Conservation (phyloP, 2,797 vertebrate species). For the Macrochelys suwanniensis region DNA sequence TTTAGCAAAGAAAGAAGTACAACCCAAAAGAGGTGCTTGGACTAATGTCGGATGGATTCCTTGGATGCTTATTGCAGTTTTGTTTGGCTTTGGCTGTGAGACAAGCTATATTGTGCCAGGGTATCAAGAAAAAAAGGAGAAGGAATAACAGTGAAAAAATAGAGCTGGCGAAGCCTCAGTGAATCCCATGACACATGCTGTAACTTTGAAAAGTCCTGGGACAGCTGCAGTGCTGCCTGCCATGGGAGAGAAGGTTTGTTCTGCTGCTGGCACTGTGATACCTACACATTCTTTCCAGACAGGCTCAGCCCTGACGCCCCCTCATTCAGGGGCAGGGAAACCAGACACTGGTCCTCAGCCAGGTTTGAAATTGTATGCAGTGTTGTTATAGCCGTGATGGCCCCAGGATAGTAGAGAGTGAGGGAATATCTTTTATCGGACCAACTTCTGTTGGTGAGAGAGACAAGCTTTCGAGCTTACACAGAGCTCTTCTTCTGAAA, state of each 20-base stretch:
- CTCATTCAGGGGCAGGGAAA: neutral
- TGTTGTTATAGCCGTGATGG: too few species aligned
- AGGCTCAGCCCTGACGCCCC: conserved; percentile 8
- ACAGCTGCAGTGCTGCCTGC: neutral
- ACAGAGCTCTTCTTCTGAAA: too few species aligned
- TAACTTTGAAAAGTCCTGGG: conserved; percentile 24
- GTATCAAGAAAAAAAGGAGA: conserved; percentile 42
- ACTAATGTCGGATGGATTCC: conserved; percentile 19
- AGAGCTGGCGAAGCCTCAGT: conserved; percentile 5
- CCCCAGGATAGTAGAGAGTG: neutral
- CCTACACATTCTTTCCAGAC: conserved; percentile 5
- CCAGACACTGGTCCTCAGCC: conserved; percentile 4
- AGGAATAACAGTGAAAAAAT: conserved; percentile 57
- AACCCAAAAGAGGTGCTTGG: conserved; percentile 2
- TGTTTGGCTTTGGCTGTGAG: conserved; percentile 72
- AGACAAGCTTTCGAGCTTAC: too few species aligned
- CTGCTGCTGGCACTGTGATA: neutral
- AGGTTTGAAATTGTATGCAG: neutral
- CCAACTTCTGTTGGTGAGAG: too few species aligned
- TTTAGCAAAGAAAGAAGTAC: neutral
- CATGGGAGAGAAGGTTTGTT: neutral
- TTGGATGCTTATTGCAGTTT: conserved; percentile 19
- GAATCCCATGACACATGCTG: conserved; percentile 1
- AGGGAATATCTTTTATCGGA: neutral
- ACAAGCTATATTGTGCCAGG: conserved; percentile 60